Conservation (phyloP, 2,797 vertebrate species). For the Sebastes taczanowskii region DNA sequence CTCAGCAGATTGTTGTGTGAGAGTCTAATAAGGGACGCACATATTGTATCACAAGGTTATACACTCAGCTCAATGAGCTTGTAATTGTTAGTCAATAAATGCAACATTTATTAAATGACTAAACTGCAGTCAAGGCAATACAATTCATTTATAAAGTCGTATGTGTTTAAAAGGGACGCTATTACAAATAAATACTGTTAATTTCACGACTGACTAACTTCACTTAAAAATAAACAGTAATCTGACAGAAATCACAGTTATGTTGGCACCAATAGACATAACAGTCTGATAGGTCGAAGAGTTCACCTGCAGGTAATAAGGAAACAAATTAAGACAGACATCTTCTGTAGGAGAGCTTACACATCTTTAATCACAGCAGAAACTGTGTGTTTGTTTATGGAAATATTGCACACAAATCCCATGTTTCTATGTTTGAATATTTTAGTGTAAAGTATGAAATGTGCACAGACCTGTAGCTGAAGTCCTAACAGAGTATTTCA, state of each 20-base stretch:
- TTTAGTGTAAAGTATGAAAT: background rate
- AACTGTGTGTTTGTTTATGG: background rate
- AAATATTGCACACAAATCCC: background rate
- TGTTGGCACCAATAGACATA: background rate
- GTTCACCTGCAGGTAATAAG: background rate
- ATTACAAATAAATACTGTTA: background rate
- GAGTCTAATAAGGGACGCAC: background rate
- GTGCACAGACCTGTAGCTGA: background rate
- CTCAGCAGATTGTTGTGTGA: background rate
- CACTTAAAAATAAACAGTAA: background rate
- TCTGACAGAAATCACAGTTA: background rate
- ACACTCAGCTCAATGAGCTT: slow-evolving; percentile 6
- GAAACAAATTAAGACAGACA: background rate
- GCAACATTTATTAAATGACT: slow-evolving; percentile 1
- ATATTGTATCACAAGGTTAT: slow-evolving; percentile 1
- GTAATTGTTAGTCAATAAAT: slow-evolving; percentile 18
- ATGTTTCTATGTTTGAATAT: background rate
- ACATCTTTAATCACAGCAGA: background rate
- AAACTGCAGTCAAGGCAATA: slow-evolving; percentile 1
- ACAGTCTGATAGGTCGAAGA: background rate
- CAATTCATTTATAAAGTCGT: background rate
- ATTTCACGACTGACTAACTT: background rate
- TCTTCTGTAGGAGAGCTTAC: background rate
- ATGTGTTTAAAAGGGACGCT: background rate
- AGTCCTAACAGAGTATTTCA: background rate